Evolutionary conservation across 1,140 invertebrate species (phyloP).

Genomic region (Atta texana): DNA sequence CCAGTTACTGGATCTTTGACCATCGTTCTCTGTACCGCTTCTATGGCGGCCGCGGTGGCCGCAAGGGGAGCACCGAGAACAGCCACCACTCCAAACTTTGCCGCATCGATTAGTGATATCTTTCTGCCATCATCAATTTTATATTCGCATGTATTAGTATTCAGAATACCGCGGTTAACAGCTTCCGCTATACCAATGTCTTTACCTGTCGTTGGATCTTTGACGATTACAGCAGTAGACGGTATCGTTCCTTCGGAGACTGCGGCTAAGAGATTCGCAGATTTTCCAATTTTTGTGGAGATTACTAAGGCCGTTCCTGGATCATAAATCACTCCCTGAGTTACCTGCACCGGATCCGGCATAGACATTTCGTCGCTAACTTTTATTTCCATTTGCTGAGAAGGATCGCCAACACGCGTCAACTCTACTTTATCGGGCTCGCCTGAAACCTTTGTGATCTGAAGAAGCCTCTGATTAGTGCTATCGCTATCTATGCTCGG

Average conservation of each 20-base stretch:
- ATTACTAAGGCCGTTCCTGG: slow-evolving; percentile 91
- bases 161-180: slow-evolving; percentile 91
- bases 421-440: slow-evolving; percentile 90
- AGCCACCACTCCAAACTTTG: slow-evolving; percentile 90
- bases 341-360: slow-evolving; percentile 90
- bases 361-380: slow-evolving; percentile 86
- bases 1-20: slow-evolving; percentile 93
- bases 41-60: slow-evolving; percentile 87
- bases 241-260: slow-evolving; percentile 90
- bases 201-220: slow-evolving; percentile 91
- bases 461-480: slow-evolving; percentile 87
- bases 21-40: slow-evolving; percentile 88
- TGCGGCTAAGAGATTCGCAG: slow-evolving; percentile 90
- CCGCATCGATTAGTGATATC: slow-evolving; percentile 91
- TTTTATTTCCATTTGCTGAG: slow-evolving; percentile 84
- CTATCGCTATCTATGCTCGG: slow-evolving; percentile 84
- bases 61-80: slow-evolving; percentile 91
- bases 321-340: slow-evolving; percentile 91
- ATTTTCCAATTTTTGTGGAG: slow-evolving; percentile 90
- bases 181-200: slow-evolving; percentile 92
- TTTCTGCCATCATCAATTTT: slow-evolving; percentile 89
- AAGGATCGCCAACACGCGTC: slow-evolving; percentile 85
- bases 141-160: slow-evolving; percentile 91
- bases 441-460: slow-evolving; percentile 88
- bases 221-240: slow-evolving; percentile 90